Evolutionary conservation across 2,113 vertebrate genomes (phyloP).

Genomic region (Pangasianodon gigas): DNA sequence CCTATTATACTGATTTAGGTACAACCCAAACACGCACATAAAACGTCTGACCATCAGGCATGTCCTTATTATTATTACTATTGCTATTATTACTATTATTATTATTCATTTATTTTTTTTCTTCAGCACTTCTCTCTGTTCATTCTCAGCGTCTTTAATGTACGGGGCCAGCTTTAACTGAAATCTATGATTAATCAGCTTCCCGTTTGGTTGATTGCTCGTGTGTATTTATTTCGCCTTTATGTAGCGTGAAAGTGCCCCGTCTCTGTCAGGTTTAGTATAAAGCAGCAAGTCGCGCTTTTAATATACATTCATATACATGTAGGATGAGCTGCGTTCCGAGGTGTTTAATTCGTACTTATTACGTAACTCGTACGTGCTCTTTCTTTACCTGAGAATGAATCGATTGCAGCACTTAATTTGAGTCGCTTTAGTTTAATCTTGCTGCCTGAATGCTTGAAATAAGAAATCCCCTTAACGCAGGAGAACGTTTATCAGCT

Average conservation of each 20-base stretch:
- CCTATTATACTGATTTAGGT: constrained; percentile 17
- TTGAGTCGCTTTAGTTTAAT: neutral
- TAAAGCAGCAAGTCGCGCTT: neutral
- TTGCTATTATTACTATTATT: neutral
- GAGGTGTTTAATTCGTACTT: neutral
- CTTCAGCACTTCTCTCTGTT: constrained; percentile 43
- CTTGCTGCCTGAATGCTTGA: neutral
- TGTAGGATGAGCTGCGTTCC: neutral
- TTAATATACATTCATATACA: neutral
- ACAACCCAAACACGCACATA: constrained; percentile 29
- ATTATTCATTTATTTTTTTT: constrained; percentile 4
- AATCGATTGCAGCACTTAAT: constrained; percentile 8
- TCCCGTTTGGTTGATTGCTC: neutral
- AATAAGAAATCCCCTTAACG: neutral
- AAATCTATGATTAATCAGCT: neutral
- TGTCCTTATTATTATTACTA: neutral
- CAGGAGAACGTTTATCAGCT: neutral
- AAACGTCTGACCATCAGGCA: neutral
- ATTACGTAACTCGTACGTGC: neutral
- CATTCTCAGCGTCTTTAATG: neutral
- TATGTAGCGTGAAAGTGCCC: neutral
- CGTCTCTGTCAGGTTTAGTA: neutral
- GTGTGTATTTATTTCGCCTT: neutral
- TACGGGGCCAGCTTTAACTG: neutral
- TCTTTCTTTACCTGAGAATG: neutral